These are phyloP conservation scores for Perca flavescens DNA, from an alignment of 2,113 vertebrate species.

Conservation along the genomic window DNA sequence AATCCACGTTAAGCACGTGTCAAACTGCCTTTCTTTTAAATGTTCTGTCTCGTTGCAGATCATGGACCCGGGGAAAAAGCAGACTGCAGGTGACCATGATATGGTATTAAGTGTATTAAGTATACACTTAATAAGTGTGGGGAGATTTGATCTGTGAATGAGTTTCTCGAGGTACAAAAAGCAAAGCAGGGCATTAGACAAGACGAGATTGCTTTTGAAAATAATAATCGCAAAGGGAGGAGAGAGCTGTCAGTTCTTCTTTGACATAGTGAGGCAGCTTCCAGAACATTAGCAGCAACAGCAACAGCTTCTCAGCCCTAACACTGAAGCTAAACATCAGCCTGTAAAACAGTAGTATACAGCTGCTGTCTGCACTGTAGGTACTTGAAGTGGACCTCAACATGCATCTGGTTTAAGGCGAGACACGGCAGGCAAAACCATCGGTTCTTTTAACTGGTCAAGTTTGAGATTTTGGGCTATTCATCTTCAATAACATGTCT, in stretches of 20 bases:
- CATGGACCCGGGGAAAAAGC: not conserved
- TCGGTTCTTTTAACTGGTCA: no score
- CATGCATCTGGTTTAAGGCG: not conserved
- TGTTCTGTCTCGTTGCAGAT: not conserved
- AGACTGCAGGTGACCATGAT: no score
- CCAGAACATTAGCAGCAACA: no score
- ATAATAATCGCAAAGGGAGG: not conserved
- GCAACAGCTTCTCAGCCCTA: no score
- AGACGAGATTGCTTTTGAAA: constrained; percentile 13
- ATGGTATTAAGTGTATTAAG: no score
- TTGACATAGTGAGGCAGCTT: no score
- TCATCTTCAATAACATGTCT: no score
- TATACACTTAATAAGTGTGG: no score
- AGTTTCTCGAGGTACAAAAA: not conserved
- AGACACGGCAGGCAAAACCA: no score
- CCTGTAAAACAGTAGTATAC: not conserved
- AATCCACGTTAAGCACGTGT: not conserved
- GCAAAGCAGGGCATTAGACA: not conserved
- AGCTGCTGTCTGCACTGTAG: not conserved
- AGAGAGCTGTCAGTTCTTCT: no score
- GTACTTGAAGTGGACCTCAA: not conserved
- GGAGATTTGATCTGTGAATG: not conserved
- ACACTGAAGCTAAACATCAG: not conserved
- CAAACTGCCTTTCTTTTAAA: not conserved
- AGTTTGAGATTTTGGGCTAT: no score